These are phyloP conservation scores for Malaclemys terrapin DNA, from an alignment of 2,113 vertebrate genomes.

Conservation along the genomic window DNA sequence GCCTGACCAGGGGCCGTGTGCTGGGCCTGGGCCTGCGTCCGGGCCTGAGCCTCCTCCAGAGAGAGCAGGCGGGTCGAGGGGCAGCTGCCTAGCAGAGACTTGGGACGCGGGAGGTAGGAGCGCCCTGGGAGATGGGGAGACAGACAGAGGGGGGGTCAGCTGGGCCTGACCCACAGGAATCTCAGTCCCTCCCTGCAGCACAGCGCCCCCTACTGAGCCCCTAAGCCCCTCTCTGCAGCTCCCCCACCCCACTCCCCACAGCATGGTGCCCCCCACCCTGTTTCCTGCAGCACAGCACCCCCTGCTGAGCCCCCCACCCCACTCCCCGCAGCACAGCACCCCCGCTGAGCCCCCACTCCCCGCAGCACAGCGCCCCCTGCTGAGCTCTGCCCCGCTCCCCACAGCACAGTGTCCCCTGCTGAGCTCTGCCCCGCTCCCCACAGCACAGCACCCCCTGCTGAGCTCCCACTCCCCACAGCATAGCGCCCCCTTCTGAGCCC, in stretches of 20 bases:
- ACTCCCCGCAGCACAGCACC: no score
- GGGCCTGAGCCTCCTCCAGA: constrained; percentile 86
- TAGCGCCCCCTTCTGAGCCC: no score
- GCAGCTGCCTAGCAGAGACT: constrained; percentile 80
- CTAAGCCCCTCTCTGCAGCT: no score
- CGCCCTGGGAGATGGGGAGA: constrained; percentile 71
- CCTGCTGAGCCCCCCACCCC: background rate
- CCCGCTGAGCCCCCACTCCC: no score
- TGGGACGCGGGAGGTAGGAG: constrained; percentile 83
- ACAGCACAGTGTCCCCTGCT: no score
- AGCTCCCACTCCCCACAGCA: background rate
- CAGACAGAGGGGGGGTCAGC: background rate
- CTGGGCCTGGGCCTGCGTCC: constrained; percentile 76
- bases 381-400: background rate
- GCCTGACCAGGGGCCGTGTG: background rate
- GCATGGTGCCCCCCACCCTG: no score
- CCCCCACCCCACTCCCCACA: background rate
- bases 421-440: background rate
- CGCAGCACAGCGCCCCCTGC: no score
- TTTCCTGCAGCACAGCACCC: background rate
- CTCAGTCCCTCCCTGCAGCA: background rate
- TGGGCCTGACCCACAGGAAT: background rate
- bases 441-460: no score
- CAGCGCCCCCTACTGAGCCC: no score
- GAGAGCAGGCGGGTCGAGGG: constrained; percentile 82